Percentiles rank a stretch among this genome's conserved stretches.
Evolutionary conservation across 2,888 invertebrate species (phyloP).

Genomic region (Drosophila quinaria): DNA sequence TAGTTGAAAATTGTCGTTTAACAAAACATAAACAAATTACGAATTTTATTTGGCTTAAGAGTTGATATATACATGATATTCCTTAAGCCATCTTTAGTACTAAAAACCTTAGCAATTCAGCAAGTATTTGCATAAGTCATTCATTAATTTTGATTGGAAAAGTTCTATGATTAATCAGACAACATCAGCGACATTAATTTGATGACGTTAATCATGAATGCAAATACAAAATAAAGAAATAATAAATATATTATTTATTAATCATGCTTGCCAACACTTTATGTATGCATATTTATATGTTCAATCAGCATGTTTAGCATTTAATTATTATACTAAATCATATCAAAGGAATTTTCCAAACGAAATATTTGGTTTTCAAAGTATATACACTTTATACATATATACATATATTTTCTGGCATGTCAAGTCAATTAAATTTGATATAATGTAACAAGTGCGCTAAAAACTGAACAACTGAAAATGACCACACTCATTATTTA

Average conservation of each 20-base stretch:
- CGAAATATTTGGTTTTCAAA: constrained; percentile 15
- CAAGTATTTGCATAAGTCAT: constrained; percentile 13
- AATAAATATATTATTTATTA: constrained; percentile 22
- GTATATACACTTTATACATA: constrained; percentile 11
- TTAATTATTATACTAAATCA: constrained; percentile 28
- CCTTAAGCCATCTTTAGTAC: background rate
- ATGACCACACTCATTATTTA: constrained; percentile 30
- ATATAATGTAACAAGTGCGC: constrained; percentile 61
- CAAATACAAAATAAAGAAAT: background rate
- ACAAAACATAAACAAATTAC: constrained; percentile 24
- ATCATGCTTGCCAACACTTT: constrained; percentile 25
- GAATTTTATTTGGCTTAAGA: background rate
- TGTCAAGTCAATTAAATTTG: constrained; percentile 67
- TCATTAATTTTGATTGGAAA: constrained; percentile 2
- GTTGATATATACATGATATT: background rate
- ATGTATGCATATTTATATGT: constrained; percentile 21
- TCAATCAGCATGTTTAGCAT: constrained; percentile 37
- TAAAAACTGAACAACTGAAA: constrained; percentile 16
- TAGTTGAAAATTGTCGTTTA: constrained; percentile 23
- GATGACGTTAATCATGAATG: constrained; percentile 18
- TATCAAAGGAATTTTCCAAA: constrained; percentile 28
- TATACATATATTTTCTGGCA: constrained; percentile 12
- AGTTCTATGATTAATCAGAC: constrained; percentile 3
- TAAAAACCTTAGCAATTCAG: background rate
- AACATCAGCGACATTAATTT: constrained; percentile 9